These are phyloP conservation scores for Sander lucioperca DNA, from an alignment of 2,113 vertebrate species.

Conservation along the genomic window DNA sequence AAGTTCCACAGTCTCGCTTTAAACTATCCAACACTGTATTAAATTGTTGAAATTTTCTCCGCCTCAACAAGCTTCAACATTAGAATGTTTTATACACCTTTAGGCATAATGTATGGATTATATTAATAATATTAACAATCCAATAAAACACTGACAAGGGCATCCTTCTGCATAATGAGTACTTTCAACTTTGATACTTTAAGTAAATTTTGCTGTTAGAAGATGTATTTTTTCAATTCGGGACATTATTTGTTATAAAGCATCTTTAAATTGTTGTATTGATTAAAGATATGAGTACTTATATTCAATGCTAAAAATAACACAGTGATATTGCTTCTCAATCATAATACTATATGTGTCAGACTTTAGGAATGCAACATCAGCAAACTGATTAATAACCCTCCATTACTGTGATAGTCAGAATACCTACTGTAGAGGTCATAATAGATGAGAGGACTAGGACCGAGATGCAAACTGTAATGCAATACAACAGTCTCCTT, in stretches of 20 bases:
- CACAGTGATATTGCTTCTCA: neutral
- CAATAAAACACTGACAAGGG: neutral
- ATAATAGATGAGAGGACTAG: neutral
- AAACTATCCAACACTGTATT: neutral
- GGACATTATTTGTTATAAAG: neutral
- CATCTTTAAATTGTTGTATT: neutral
- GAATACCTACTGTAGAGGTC: neutral
- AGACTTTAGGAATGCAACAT: neutral
- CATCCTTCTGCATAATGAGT: neutral
- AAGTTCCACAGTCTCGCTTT: neutral
- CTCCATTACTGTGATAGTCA: neutral
- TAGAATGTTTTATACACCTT: neutral
- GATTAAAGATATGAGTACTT: neutral
- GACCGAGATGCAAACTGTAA: neutral
- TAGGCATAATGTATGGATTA: neutral
- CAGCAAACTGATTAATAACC: constrained; percentile 1
- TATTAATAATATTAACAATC: neutral
- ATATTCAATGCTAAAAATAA: neutral
- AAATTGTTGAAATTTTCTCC: neutral
- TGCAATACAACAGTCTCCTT: neutral
- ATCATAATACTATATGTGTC: neutral
- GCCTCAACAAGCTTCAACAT: neutral
- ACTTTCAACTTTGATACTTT: neutral
- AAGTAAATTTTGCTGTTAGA: neutral
- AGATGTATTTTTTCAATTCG: neutral